Conservation (phyloP, 2,113 vertebrate genomes). For the Dinomys branickii region DNA sequence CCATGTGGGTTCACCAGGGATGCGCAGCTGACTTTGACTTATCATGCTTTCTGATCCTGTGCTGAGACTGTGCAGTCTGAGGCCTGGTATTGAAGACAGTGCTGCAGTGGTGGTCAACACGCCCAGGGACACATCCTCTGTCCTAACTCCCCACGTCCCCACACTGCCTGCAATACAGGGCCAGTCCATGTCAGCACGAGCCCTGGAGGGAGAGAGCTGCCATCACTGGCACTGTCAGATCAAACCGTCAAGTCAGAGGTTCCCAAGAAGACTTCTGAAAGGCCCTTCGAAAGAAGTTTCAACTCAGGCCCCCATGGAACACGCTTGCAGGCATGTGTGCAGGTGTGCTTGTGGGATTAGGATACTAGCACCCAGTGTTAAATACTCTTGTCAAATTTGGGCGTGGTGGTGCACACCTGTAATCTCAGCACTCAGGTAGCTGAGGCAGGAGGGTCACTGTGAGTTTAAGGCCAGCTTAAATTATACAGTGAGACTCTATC, state of each 20-base stretch:
- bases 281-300: no score
- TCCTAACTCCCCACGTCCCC: fast-evolving
- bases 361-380: background rate
- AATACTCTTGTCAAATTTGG: background rate
- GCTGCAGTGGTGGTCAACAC: background rate
- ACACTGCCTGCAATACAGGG: background rate
- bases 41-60: fast-evolving
- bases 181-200: fast-evolving
- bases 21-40: background rate
- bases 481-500: background rate
- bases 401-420: background rate
- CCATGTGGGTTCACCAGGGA: fast-evolving
- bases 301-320: fast-evolving
- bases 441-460: background rate
- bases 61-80: background rate
- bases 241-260: background rate
- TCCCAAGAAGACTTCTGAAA: background rate
- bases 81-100: background rate
- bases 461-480: background rate
- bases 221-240: background rate
- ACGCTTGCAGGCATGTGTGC: fast-evolving
- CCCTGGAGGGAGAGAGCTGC: background rate
- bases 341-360: fast-evolving
- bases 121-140: background rate
- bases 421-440: background rate